These are phyloP conservation scores for Neosalanx taihuensis DNA, from an alignment of 2,797 vertebrate species.

Conservation along the genomic window DNA sequence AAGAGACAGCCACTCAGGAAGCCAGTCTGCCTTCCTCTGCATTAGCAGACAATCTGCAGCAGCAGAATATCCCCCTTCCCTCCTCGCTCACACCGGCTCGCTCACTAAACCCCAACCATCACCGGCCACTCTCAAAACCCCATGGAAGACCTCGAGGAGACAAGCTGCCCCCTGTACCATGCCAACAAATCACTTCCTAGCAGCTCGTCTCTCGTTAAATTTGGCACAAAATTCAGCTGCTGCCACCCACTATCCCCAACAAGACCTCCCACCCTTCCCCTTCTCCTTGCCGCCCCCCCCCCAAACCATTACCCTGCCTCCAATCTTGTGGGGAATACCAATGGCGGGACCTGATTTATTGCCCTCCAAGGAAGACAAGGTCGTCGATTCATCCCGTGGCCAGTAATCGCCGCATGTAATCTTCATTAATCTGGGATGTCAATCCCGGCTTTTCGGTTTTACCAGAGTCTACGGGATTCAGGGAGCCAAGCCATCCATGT, in stretches of 20 bases:
- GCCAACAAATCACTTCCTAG: neutral
- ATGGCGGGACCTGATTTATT: conserved; percentile 65
- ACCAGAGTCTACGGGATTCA: conserved; percentile 48
- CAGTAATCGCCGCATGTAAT: conserved; percentile 69
- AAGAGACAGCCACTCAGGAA: neutral
- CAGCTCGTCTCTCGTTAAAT: neutral
- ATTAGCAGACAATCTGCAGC: neutral
- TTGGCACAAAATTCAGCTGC: neutral
- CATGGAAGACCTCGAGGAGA: neutral
- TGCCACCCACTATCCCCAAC: conserved; percentile 7
- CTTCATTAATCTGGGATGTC: conserved; percentile 75
- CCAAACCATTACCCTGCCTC: conserved; percentile 30
- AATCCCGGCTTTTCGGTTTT: conserved; percentile 68
- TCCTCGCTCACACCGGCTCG: conserved; percentile 7
- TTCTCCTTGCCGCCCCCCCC: neutral
- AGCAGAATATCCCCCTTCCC: conserved; percentile 11
- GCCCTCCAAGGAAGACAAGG: conserved; percentile 62
- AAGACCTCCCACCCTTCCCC: neutral
- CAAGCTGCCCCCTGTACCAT: neutral
- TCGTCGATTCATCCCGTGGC: conserved; percentile 59
- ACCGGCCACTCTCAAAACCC: too few relatives aligned
- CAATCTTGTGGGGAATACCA: conserved; percentile 31
- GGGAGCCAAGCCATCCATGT: conserved; percentile 17
- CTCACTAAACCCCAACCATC: neutral
- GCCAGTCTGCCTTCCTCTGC: neutral